Evolutionary conservation across 2,888 invertebrate genomes (phyloP).

Genomic region (Listrodromus nycthemerus): DNA sequence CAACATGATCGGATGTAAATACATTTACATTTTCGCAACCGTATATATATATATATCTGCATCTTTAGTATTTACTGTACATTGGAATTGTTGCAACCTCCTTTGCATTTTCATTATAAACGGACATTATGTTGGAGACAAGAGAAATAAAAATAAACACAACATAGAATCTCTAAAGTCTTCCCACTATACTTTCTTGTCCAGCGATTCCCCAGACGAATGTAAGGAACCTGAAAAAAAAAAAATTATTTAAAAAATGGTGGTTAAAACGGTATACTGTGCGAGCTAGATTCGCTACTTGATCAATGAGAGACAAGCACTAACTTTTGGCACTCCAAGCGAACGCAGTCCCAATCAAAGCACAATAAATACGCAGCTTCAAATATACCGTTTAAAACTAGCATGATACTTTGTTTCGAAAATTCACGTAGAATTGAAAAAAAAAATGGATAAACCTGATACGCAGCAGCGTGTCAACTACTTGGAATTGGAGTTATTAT

Average conservation of each 20-base stretch:
- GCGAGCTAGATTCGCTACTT: slow-evolving; percentile 11
- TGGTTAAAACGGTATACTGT: neutral
- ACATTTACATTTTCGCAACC: slow-evolving; percentile 46
- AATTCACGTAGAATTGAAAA: slow-evolving; percentile 1
- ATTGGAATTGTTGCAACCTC: slow-evolving; percentile 65
- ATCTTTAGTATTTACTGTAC: slow-evolving; percentile 66
- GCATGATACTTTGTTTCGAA: neutral
- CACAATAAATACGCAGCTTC: slow-evolving; percentile 1
- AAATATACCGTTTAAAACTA: neutral
- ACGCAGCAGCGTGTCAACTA: slow-evolving; percentile 57
- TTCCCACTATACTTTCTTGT: slow-evolving; percentile 81
- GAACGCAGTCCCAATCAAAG: neutral
- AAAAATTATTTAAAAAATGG: slow-evolving; percentile 32
- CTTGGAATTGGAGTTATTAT: slow-evolving; percentile 73
- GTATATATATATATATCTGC: slow-evolving; percentile 59
- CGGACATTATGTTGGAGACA: slow-evolving; percentile 27
- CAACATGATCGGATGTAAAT: slow-evolving; percentile 36
- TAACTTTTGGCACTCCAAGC: slow-evolving; percentile 16
- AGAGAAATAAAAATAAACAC: slow-evolving; percentile 64
- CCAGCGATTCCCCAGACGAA: slow-evolving; percentile 83
- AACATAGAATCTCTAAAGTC: slow-evolving; percentile 78
- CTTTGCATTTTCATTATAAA: slow-evolving; percentile 52
- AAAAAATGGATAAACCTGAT: slow-evolving; percentile 54
- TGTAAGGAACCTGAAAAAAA: slow-evolving; percentile 82
- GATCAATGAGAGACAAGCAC: slow-evolving; percentile 40